A percentile compares a stretch with the other conserved stretches of the same genome.
phyloP scores from a whole-genome alignment of 2,888 invertebrate genomes.

The Stramonita haemastoma region DNA sequence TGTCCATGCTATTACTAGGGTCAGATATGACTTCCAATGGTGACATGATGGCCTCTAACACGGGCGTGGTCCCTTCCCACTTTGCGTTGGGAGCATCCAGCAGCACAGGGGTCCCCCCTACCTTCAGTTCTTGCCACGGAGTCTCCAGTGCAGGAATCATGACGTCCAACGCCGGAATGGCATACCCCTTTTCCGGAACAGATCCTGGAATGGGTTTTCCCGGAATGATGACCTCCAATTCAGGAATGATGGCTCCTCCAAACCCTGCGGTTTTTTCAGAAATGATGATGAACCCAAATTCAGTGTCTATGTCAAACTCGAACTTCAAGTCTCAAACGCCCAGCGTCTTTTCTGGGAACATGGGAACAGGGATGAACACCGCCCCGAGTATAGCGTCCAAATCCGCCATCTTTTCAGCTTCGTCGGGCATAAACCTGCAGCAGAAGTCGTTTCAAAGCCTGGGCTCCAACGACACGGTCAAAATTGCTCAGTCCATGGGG shows the following conservation, averaged over 20 bases:
- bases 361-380: neutral
- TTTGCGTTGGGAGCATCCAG: neutral
- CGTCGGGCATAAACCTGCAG: neutral
- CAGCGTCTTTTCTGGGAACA: neutral
- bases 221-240: neutral
- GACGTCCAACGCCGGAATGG: neutral
- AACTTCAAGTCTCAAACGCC: neutral
- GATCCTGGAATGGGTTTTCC: neutral
- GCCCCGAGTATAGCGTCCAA: neutral
- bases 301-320: neutral
- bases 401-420: neutral
- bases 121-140: neutral
- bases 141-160: neutral
- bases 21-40: slow-evolving; percentile 12
- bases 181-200: neutral
- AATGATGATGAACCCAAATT: neutral
- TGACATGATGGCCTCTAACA: neutral
- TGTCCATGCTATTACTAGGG: slow-evolving; percentile 1
- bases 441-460: neutral
- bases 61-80: neutral
- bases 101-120: neutral
- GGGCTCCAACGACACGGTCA: neutral
- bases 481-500: neutral
- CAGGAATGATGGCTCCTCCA: neutral
- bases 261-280: neutral